These are phyloP conservation scores for Recurvirostra avosetta DNA, from an alignment of 2,113 vertebrate species.

Conservation along the genomic window DNA sequence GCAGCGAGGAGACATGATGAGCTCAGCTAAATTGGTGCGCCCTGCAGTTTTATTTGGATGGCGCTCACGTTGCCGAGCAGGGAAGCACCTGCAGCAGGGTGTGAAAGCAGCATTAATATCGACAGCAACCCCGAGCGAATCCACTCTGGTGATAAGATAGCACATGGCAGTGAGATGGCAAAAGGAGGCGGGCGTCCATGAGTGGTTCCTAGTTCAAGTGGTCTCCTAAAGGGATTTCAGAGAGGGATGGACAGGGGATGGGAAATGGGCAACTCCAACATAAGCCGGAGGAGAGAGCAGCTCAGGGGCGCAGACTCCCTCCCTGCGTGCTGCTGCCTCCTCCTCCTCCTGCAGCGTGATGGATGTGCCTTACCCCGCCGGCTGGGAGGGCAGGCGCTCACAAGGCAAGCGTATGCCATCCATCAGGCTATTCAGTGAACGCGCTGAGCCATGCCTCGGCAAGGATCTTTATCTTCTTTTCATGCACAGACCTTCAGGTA, in stretches of 20 bases:
- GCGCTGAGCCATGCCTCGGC: not conserved
- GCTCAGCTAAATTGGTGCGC: not conserved
- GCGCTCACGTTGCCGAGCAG: not conserved
- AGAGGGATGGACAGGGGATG: not conserved
- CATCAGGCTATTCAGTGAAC: not conserved
- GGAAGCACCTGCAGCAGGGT: constrained; percentile 35
- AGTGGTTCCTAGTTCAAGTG: not conserved
- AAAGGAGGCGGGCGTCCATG: accelerated
- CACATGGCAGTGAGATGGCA: not conserved
- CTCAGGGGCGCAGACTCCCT: not conserved
- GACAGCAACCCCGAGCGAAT: not conserved
- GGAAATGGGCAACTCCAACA: not conserved
- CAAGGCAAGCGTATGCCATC: not conserved
- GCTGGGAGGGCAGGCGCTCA: not conserved
- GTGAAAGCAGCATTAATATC: not conserved
- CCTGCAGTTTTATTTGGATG: constrained; percentile 34
- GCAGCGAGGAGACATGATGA: not conserved
- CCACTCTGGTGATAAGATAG: not conserved
- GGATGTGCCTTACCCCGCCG: not conserved
- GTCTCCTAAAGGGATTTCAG: not conserved
- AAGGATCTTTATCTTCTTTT: not conserved
- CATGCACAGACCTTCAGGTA: not conserved
- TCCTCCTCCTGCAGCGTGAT: not conserved
- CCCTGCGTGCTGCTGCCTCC: not conserved
- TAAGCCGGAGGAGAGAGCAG: not conserved